These are phyloP conservation scores for Eristalinus sepulchralis DNA, from an alignment of 2,888 invertebrate genomes.

Conservation along the genomic window DNA sequence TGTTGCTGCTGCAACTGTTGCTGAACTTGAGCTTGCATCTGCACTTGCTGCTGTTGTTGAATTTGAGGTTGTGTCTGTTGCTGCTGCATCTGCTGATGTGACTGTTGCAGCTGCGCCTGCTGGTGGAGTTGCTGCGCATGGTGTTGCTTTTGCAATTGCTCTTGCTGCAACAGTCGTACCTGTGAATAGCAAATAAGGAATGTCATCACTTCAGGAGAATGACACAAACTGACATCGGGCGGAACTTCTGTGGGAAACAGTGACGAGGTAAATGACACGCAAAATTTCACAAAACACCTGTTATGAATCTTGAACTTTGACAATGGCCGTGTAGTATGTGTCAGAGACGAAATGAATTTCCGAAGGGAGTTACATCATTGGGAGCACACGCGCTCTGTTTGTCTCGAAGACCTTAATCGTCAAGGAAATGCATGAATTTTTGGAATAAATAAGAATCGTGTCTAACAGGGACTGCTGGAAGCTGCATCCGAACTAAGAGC, in stretches of 20 bases:
- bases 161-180: slow-evolving; percentile 8
- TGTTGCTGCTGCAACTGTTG: neutral
- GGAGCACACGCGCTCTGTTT: neutral
- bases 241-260: neutral
- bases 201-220: slow-evolving; percentile 31
- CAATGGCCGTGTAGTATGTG: too few relatives aligned
- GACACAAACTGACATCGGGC: neutral
- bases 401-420: neutral
- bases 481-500: too few relatives aligned
- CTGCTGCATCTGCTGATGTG: neutral
- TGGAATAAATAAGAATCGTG: too few relatives aligned
- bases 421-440: neutral
- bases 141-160: neutral
- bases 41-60: neutral
- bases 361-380: neutral
- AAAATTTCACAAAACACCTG: too few relatives aligned
- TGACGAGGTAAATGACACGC: neutral
- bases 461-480: too few relatives aligned
- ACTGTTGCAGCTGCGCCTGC: slow-evolving; percentile 1
- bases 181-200: slow-evolving; percentile 29
- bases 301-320: too few relatives aligned
- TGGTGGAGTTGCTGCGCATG: neutral
- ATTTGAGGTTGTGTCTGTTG: neutral
- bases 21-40: neutral
- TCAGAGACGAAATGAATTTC: too few relatives aligned